Percentiles rank a stretch among this genome's conserved stretches.
These are phyloP conservation scores for Trachelus troglodyta DNA, from an alignment of 2,888 invertebrate species.

Conservation along the genomic window DNA sequence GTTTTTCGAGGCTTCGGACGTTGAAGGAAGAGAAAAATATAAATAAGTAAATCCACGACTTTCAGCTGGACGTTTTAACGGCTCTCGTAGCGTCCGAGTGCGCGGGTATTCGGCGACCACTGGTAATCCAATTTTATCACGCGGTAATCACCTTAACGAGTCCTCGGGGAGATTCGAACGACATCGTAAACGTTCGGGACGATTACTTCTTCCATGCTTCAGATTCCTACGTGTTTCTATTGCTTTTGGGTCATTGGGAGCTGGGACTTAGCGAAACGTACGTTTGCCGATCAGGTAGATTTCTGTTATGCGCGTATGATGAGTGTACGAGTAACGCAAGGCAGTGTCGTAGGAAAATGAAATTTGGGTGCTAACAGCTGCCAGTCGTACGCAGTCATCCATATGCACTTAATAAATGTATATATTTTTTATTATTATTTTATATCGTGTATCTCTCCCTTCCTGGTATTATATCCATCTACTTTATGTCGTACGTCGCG, in stretches of 20 bases:
- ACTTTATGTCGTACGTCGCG: not conserved
- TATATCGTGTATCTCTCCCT: not conserved
- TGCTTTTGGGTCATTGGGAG: not conserved
- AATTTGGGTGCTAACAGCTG: not conserved
- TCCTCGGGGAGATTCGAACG: constrained; percentile 18
- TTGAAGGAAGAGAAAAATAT: not conserved
- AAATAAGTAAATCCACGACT: not conserved
- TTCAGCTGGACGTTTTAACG: not conserved
- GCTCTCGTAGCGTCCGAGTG: not conserved
- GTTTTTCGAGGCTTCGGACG: not conserved
- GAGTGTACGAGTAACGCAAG: not conserved
- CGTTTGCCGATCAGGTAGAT: not conserved
- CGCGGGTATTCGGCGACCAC: not conserved
- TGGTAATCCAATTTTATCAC: constrained; percentile 44
- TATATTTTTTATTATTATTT: not conserved
- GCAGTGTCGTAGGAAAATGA: not conserved
- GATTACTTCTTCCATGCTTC: constrained; percentile 14
- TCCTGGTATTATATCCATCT: not conserved
- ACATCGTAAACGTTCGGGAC: constrained; percentile 28
- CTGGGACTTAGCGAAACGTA: not conserved
- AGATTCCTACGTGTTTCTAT: not conserved
- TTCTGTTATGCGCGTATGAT: not conserved
- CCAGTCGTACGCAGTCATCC: not conserved
- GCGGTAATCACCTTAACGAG: constrained; percentile 39
- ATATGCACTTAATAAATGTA: not conserved